Percentiles rank a stretch among this genome's conserved stretches.
Evolutionary conservation across 2,113 vertebrate species (phyloP).

Genomic region (Motacilla tschutschensis): DNA sequence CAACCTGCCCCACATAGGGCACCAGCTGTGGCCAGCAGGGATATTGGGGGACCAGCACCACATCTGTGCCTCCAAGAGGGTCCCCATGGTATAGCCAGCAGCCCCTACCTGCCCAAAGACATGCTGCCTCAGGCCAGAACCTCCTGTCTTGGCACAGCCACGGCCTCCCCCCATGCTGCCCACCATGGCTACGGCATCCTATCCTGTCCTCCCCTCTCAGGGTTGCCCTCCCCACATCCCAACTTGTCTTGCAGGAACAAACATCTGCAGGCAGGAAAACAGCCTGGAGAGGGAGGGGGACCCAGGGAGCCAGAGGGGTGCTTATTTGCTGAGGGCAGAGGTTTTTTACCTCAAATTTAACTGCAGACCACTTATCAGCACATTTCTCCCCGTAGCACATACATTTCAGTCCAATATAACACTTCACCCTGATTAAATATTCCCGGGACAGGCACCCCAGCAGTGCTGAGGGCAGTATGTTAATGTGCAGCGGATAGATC

Average conservation of each 20-base stretch:
- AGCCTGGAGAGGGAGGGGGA: neutral
- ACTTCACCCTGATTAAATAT: slow-evolving; percentile 24
- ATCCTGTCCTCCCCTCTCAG: neutral
- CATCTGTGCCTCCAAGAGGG: neutral
- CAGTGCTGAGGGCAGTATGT: neutral
- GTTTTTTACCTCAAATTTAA: neutral
- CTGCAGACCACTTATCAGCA: neutral
- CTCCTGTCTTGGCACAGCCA: neutral
- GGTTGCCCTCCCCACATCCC: neutral
- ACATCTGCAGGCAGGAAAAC: neutral
- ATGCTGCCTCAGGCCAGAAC: accelerated
- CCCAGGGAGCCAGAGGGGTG: accelerated
- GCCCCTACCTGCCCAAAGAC: neutral
- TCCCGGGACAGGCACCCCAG: neutral
- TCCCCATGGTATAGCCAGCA: accelerated
- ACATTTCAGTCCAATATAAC: slow-evolving; percentile 13
- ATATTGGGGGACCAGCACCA: neutral
- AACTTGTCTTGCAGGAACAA: neutral
- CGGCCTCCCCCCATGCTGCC: accelerated
- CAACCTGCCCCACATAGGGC: accelerated
- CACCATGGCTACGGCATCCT: neutral
- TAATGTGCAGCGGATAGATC: slow-evolving; percentile 35
- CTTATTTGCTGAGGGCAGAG: neutral
- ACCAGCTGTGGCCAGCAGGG: neutral
- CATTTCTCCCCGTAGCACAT: neutral